Base-by-base conservation (phyloP, 2,797 vertebrate genomes). In the Sebastes diploproa region DNA sequence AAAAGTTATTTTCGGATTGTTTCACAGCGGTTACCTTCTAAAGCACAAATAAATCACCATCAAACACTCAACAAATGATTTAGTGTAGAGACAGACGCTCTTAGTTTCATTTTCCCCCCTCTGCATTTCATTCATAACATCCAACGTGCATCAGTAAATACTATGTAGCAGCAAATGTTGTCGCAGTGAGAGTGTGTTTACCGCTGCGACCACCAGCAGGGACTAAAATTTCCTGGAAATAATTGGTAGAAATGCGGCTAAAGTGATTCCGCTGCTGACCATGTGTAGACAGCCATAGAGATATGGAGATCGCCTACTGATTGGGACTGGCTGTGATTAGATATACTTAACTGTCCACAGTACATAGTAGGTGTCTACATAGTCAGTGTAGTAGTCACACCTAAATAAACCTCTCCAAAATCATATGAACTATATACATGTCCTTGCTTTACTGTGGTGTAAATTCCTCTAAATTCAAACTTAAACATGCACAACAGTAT, bases 1-100 rank as follows among this genome's bases (percentile, higher is more conserved):
- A 52, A 52, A 52, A 4, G 7, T 52, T n/a, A 0, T 52, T n/a
- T 52, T 52, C 2, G 2, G 0, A 46, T 46, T 0, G 16, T 18
- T 46, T 52, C 18, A n/a, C 7, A 1, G 50, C 6, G 13, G 3
- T 52, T 38, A 3, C 4, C 4, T 18, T 46, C 42, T 18, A 46
- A 46, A 52, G 7, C 18, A 52, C 50, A 52, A 52, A 52, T n/a
- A 52, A 52, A 52, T 52, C 3, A 52, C 0, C 46, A 42, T 13
- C 38, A 42, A 50, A 20, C 18, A 50, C 18, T 20, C 46, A 52
- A 52, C 46, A 52, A 0, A 52, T n/a, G 18, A 52, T 52, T 52
- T 52, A 52, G 16, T 50, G 7, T 50, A 20, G 7, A 20, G 46
- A 20, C 18, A 50, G 18, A 50, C 20, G 13, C 8, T 9, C 0